Base-by-base conservation (phyloP, 2,888 invertebrate genomes). In the Pyrochroa serraticornis region DNA sequence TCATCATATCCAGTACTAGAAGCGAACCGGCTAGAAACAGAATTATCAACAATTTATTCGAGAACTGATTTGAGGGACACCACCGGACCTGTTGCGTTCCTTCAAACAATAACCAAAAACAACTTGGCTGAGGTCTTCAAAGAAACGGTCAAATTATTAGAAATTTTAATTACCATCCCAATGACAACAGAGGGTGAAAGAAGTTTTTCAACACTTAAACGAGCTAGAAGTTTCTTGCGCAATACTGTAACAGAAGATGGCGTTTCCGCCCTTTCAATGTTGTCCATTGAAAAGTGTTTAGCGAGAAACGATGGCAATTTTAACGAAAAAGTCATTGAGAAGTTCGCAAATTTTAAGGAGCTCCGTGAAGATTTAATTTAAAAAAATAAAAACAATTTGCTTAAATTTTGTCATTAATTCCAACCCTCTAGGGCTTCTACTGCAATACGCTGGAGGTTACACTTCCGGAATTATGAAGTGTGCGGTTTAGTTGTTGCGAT, bases 161-260 rank as follows among this genome's bases (percentile, higher is more conserved):
- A 57, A 30, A 64, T 71, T 31, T 39, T 67, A 7, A 46, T 57
- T 12, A 68, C 71, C 31, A 65, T 60, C 5, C 69, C 70, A 12
- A 68, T 69, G 67, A 54, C 60, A 36, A 61, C 65, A 44, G 51
- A 67, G 43, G 50, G 45, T 2, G 69, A 69, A 52, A 22, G 22
- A 22, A 3, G 22, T 22, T 22, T 22, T 22, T 22, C 22, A 22
- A 22, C 22, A 5, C 22, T 22, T 22, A 22, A 22, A 3, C 2
- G 22, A 22, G 5, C 5, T 22, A 22, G 5, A 22, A 22, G 5
- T 22, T 22, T 22, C 22, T 22, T 22, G 5, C 22, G 22, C 5
- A 22, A 22, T 22, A 22, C 22, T 3, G 5, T 22, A 5, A 22
- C 22, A 22, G 22, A 22, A 22, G 22, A 22, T 5, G 3, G 22